Conservation (phyloP, 2,797 vertebrate species). For the Nannoperca obscura region DNA sequence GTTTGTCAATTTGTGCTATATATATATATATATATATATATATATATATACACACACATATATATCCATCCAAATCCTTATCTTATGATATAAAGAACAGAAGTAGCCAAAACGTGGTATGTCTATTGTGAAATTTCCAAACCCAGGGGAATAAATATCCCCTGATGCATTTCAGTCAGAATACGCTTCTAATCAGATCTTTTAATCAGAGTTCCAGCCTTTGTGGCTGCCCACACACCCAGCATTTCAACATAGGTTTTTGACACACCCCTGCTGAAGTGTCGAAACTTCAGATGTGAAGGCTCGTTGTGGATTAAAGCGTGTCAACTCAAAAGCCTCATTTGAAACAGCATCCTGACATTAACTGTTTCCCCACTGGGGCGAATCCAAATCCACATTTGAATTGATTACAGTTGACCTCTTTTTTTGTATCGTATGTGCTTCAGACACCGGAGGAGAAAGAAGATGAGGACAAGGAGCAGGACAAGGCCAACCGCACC, state of each 20-base stretch:
- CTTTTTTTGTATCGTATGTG: neutral
- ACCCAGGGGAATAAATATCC: neutral
- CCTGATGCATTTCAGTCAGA: neutral
- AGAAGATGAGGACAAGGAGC: slow-evolving; percentile 77
- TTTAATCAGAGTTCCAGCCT: neutral
- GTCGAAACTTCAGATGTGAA: neutral
- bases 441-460: slow-evolving; percentile 80
- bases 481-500: slow-evolving; percentile 80
- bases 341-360: neutral
- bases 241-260: slow-evolving; percentile 1
- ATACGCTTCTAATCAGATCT: neutral
- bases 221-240: neutral
- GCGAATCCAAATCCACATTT: neutral
- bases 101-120: neutral
- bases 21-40: too few relatives aligned
- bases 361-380: neutral
- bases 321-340: neutral
- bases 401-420: neutral
- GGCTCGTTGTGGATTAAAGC: neutral
- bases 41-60: too few relatives aligned
- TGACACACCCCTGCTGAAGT: neutral
- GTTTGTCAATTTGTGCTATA: too few relatives aligned
- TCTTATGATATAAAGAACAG: too few relatives aligned
- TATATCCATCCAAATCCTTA: too few relatives aligned
- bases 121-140: neutral